These are phyloP conservation scores for Amorpha juglandis DNA, from an alignment of 2,888 invertebrate genomes.

Conservation along the genomic window DNA sequence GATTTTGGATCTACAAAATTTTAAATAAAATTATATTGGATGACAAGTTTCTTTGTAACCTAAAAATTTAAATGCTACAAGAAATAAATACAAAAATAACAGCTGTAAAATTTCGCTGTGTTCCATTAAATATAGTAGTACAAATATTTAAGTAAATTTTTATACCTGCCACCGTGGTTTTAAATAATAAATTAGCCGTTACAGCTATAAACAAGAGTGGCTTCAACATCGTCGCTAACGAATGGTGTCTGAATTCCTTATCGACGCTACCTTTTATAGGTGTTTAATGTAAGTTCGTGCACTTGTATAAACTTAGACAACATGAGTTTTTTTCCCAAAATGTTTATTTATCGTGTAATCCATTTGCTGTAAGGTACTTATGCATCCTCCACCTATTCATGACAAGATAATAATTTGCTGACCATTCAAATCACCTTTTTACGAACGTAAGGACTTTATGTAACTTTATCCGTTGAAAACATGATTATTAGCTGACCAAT, in stretches of 20 bases:
- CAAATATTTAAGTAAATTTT: not conserved
- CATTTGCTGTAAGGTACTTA: not conserved
- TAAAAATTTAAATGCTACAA: not conserved
- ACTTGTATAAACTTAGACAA: constrained; percentile 52
- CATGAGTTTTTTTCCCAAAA: constrained; percentile 27
- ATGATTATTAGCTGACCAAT: too few relatives aligned
- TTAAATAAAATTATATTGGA: too few relatives aligned
- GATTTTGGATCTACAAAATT: too few relatives aligned
- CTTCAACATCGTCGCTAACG: constrained; percentile 51
- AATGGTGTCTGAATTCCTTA: constrained; percentile 39
- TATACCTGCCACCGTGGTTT: constrained; percentile 6
- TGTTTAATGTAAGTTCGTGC: constrained; percentile 40
- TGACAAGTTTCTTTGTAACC: too few relatives aligned
- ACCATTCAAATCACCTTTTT: too few relatives aligned
- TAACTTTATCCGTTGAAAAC: too few relatives aligned
- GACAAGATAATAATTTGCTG: too few relatives aligned
- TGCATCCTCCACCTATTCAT: too few relatives aligned
- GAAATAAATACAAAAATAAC: not conserved
- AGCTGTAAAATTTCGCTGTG: not conserved
- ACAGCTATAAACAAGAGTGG: constrained; percentile 45
- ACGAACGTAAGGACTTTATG: too few relatives aligned
- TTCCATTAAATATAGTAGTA: not conserved
- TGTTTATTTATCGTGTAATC: not conserved
- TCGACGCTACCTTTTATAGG: constrained; percentile 54
- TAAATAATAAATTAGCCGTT: constrained; percentile 37